Evolutionary conservation across 2,888 invertebrate genomes (phyloP).

Genomic region (Brachypalpus laphriformis): DNA sequence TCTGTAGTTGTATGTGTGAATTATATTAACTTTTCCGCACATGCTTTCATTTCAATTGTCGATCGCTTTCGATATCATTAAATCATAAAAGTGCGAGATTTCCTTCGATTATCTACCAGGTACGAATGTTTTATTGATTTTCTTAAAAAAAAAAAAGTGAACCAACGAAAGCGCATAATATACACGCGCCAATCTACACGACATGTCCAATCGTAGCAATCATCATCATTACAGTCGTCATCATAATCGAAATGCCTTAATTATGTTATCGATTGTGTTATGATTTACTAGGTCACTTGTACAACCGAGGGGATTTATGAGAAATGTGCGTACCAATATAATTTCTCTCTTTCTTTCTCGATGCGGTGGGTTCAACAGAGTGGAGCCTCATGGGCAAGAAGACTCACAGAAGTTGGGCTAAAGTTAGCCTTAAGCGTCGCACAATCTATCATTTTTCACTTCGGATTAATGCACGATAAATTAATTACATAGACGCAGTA

Average conservation of each 20-base stretch:
- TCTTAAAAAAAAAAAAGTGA: neutral
- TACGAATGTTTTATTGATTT: constrained; percentile 3
- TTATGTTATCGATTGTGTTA: constrained; percentile 33
- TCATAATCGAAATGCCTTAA: constrained; percentile 18
- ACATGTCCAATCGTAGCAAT: constrained; percentile 9
- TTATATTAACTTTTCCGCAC: neutral
- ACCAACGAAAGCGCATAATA: constrained; percentile 9
- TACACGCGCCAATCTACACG: neutral
- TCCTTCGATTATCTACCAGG: neutral
- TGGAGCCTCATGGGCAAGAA: neutral
- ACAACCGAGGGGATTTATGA: neutral
- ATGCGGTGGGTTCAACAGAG: neutral
- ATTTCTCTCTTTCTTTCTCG: neutral
- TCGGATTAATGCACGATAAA: neutral
- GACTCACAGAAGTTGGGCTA: neutral
- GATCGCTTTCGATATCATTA: constrained; percentile 23
- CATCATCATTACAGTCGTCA: neutral
- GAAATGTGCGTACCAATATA: constrained; percentile 37
- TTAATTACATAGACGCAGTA: neutral
- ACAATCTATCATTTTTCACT: neutral
- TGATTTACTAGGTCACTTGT: constrained; percentile 25
- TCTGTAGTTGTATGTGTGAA: neutral
- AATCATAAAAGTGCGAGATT: neutral
- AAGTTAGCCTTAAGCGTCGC: neutral
- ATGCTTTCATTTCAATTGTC: neutral